These are phyloP conservation scores for Grallaria varia DNA, from an alignment of 2,113 vertebrate genomes.

Conservation along the genomic window DNA sequence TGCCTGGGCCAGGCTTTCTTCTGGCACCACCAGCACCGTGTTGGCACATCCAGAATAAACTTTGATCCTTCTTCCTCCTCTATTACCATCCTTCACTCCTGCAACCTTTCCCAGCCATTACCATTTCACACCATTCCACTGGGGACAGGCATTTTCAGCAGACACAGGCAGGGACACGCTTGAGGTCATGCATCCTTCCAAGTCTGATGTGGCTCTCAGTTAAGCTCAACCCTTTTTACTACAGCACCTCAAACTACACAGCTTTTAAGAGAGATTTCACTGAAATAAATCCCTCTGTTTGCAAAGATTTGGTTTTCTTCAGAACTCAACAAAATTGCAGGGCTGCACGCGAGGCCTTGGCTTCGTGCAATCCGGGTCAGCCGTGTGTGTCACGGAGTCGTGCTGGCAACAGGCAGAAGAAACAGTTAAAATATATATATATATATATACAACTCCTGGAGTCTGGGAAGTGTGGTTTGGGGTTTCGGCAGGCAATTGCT, in stretches of 20 bases:
- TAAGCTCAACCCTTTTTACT: neutral
- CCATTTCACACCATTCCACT: neutral
- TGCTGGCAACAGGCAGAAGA: neutral
- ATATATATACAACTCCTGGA: neutral
- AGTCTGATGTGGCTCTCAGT: neutral
- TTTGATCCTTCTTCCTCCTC: neutral
- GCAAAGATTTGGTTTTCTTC: neutral
- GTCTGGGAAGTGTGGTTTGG: neutral
- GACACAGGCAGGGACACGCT: neutral
- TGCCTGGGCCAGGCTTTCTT: neutral
- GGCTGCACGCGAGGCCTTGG: neutral
- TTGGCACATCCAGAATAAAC: neutral
- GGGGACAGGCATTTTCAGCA: neutral
- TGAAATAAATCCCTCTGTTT: neutral
- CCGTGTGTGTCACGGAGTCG: fast-evolving
- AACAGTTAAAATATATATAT: neutral
- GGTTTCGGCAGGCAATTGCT: neutral
- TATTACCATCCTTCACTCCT: neutral
- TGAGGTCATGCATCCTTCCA: fast-evolving
- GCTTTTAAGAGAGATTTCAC: neutral
- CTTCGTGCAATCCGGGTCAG: neutral
- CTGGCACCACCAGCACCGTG: neutral
- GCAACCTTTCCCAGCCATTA: neutral
- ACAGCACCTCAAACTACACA: neutral
- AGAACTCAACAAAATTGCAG: neutral